These are phyloP conservation scores for Heptranchias perlo DNA, from an alignment of 2,113 vertebrate genomes.

Conservation along the genomic window DNA sequence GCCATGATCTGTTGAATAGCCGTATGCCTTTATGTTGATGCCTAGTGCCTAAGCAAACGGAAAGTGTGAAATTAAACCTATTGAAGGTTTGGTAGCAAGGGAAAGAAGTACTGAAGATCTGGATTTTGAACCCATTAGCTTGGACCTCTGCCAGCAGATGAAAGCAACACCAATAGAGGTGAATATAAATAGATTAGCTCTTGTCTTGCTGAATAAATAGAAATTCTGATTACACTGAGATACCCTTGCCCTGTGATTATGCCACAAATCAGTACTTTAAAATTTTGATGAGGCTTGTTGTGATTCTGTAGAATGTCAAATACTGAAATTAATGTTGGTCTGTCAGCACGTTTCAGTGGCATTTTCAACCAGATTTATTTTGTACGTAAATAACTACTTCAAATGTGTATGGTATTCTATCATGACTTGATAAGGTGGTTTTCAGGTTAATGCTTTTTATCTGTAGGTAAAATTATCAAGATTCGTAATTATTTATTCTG, in stretches of 20 bases:
- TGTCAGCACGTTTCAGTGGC: neutral
- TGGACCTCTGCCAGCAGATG: neutral
- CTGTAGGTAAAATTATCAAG: neutral
- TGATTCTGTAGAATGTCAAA: neutral
- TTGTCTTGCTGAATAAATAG: neutral
- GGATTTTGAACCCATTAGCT: neutral
- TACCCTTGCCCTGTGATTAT: neutral
- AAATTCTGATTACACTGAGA: neutral
- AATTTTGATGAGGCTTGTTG: neutral
- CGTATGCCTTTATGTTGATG: neutral
- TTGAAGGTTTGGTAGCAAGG: neutral
- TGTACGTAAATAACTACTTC: neutral
- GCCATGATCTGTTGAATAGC: neutral
- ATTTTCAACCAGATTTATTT: neutral
- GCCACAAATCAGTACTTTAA: neutral
- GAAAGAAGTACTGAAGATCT: neutral
- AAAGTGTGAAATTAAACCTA: neutral
- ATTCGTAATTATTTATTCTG: constrained; percentile 12
- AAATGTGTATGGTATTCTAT: neutral
- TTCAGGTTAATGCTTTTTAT: constrained; percentile 18
- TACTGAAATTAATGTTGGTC: neutral
- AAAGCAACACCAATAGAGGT: neutral
- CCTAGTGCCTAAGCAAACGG: too few species aligned
- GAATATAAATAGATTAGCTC: neutral
- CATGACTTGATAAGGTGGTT: neutral